Evolutionary conservation across 2,888 invertebrate species (phyloP).

Genomic region (Stegophylla sp.): DNA sequence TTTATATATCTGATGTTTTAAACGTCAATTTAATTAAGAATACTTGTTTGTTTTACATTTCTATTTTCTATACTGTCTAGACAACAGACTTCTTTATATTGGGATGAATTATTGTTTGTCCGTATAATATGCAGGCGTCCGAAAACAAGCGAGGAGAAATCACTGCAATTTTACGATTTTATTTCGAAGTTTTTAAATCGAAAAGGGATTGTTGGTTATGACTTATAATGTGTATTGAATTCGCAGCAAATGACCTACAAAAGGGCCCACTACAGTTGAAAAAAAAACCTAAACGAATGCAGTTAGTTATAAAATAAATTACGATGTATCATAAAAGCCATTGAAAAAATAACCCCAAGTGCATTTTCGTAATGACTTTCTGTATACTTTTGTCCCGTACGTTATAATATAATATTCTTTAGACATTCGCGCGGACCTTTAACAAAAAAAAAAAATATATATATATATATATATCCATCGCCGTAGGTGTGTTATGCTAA

Average conservation of each 20-base stretch:
- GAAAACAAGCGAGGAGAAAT: too few relatives aligned
- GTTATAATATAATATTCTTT: constrained; percentile 39
- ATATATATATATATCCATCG: too few relatives aligned
- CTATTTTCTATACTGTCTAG: too few relatives aligned
- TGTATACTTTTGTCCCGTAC: constrained; percentile 22
- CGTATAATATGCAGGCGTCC: too few relatives aligned
- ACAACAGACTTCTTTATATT: too few relatives aligned
- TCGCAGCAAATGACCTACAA: constrained; percentile 1
- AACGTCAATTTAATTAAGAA: too few relatives aligned
- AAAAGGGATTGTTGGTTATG: too few relatives aligned
- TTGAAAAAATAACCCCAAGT: constrained; percentile 33
- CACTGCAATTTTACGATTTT: too few relatives aligned
- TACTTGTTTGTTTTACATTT: too few relatives aligned
- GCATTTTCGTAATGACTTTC: constrained; percentile 42
- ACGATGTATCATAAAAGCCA: constrained; percentile 17
- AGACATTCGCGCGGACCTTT: constrained; percentile 43
- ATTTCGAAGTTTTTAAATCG: too few relatives aligned
- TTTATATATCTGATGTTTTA: too few relatives aligned
- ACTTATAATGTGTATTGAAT: background rate
- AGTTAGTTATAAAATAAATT: constrained; percentile 13
- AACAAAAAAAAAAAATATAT: constrained; percentile 29
- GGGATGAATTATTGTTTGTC: too few relatives aligned
- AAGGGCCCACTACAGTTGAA: background rate
- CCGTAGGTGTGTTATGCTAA: constrained; percentile 32
- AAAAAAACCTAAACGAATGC: background rate